A percentile compares a stretch with the other conserved stretches of the same genome.
Conservation (phyloP, 2,797 vertebrate genomes). For the Pterois miles region DNA sequence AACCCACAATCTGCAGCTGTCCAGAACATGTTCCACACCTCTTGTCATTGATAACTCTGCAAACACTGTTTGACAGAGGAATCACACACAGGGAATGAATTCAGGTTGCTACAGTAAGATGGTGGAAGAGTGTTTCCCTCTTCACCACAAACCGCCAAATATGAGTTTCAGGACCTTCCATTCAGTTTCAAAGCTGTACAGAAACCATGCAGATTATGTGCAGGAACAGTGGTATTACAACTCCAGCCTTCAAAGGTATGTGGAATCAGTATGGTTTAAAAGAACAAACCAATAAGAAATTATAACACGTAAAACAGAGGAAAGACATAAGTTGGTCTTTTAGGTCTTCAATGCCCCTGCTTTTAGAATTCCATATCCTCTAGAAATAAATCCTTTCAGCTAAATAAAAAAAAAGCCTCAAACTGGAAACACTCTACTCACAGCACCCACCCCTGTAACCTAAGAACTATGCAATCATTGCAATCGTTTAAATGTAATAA, state of each 20-base stretch:
- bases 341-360: background rate
- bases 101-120: background rate
- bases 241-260: background rate
- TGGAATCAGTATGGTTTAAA: background rate
- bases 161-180: background rate
- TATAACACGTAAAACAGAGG: background rate
- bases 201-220: background rate
- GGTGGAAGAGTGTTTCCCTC: background rate
- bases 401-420: slow-evolving; percentile 16
- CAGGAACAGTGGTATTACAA: background rate
- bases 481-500: too few relatives aligned
- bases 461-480: too few relatives aligned
- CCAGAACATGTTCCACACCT: background rate
- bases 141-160: background rate
- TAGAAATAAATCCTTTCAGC: background rate
- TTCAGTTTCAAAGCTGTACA: background rate
- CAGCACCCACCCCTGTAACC: too few relatives aligned
- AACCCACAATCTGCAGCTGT: background rate
- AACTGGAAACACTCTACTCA: background rate
- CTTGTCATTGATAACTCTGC: background rate
- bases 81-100: background rate
- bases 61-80: background rate
- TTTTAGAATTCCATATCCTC: background rate
- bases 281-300: background rate
- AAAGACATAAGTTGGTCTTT: background rate